These are phyloP conservation scores for Noturus placidus DNA, from an alignment of 2,113 vertebrate genomes.

Conservation along the genomic window DNA sequence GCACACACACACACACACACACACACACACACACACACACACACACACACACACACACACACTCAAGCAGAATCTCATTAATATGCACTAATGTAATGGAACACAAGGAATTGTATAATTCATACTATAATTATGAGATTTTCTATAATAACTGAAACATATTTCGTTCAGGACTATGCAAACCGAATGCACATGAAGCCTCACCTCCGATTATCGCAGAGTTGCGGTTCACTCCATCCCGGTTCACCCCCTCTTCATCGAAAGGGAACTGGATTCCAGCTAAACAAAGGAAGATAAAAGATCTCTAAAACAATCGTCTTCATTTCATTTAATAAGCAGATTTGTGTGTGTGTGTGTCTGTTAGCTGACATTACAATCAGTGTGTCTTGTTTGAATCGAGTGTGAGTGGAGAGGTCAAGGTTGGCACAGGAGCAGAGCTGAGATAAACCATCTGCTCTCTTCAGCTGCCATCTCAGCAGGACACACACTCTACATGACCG, in stretches of 20 bases:
- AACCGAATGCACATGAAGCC: background rate
- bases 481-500: background rate
- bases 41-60: constrained; percentile 8
- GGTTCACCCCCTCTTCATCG: constrained; percentile 79
- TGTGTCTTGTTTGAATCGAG: background rate
- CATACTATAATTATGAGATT: background rate
- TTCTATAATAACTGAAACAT: background rate
- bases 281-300: constrained; percentile 22
- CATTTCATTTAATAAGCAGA: background rate
- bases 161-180: no score
- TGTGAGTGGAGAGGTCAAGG: background rate
- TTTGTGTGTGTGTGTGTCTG: background rate
- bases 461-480: constrained; percentile 48
- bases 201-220: constrained; percentile 93
- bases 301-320: background rate
- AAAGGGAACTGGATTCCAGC: constrained; percentile 85
- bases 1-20: background rate
- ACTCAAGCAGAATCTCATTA: background rate
- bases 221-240: constrained; percentile 86
- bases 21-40: background rate
- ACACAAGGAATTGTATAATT: background rate
- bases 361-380: background rate
- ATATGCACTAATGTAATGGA: background rate
- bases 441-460: constrained; percentile 47
- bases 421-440: constrained; percentile 32